Base-by-base conservation (phyloP, 2,888 invertebrate species). In the Stenurella melanura region DNA sequence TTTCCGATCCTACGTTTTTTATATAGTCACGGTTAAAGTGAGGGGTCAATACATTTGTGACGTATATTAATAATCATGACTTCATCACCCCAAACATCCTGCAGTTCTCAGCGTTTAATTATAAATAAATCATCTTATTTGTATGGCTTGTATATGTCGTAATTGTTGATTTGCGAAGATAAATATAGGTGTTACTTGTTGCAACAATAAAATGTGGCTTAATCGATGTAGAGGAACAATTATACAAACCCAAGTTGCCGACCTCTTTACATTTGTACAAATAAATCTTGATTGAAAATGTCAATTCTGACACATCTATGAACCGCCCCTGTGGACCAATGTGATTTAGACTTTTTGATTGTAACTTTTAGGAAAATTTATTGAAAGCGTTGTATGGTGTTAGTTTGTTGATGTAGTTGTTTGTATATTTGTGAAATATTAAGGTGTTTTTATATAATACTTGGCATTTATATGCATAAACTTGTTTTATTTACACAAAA, bases 251-350 rank as follows among this genome's bases (percentile, higher is more conserved):
- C 30, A 50, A 50, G 26, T 60, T 60, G 58, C 21, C 19, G 7
- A 3, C 21, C 12, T 34, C 9, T 34, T 63, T n/a, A 17, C 9
- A 50, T 10, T 10, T n/a, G 17, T 50, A 50, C 50, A 50, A 50
- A 50, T 50, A 50, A 3, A 17, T 18, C 50, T 68, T 54, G 26
- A n/a, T n/a, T 1, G 21, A 21, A 50, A 54, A 3, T 21, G 26
- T 68, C 68, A 15, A 21, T 67, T 54, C 19, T 54, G 19, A 18
- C 26, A n/a, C 54, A 15, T 58, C 15, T 18, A 54, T 18, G 38
- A 64, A 64, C 38, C 64, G 18, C 42, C 56, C 30, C 68, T 19
- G 57, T 17, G 58, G 69, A 58, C 69, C 69, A 69, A 69, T 69
- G 54, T 57, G 69, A 58, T 69, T 57, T 69, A 17, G 18, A 61